Base-by-base conservation (phyloP, 1,140 invertebrate genomes). In the Acyrthosiphon pisum region DNA sequence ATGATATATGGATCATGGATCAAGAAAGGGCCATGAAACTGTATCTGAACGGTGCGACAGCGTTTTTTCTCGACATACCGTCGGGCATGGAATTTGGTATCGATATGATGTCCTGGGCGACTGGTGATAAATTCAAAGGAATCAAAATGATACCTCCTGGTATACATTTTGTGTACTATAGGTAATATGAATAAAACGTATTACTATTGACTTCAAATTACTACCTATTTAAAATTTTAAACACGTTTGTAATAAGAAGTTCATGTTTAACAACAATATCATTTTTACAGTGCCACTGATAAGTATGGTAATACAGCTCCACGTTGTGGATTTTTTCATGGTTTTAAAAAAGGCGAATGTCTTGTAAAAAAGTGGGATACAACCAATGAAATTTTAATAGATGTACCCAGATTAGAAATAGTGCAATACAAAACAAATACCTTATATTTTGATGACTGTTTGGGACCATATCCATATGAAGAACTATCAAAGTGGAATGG, bases 81-180 rank as follows among this genome's bases (percentile, higher is more conserved):
- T 95, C 96, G 93, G 97, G 97, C 86, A 98, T 98, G 18, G 98
- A 99, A 95, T 98, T 99, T 96, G 99, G 99, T n/a, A 98, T 99
- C 94, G 99, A 99, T 95, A 97, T 99, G 95, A 98, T 98, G 95
- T 97, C 97, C 22, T 99, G 99, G 98, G 97, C 97, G 94, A 98
- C 98, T n/a, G 98, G 97, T 11, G 97, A 97, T 94, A 98, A 98
- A 95, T 99, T 99, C 95, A 97, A 97, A 94, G 99, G 99, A 30
- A 96, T 99, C 68, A 99, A 99, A 96, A 99, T 99, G 98, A 99
- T 99, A 94, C 99, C 99, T 3, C 98, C 98, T 30, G 99, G 99
- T 37, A 95, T 99, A 93, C 99, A 99, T 95, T 99, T 98, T 95
- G 96, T 99, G 20, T 98, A 98, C 95, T 99, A 98, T 95, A 99